Percentiles rank a stretch among this genome's conserved stretches.
phyloP scores from a whole-genome alignment of 92 coral and sea anemone genomes.

The Nematostella vectensis region DNA sequence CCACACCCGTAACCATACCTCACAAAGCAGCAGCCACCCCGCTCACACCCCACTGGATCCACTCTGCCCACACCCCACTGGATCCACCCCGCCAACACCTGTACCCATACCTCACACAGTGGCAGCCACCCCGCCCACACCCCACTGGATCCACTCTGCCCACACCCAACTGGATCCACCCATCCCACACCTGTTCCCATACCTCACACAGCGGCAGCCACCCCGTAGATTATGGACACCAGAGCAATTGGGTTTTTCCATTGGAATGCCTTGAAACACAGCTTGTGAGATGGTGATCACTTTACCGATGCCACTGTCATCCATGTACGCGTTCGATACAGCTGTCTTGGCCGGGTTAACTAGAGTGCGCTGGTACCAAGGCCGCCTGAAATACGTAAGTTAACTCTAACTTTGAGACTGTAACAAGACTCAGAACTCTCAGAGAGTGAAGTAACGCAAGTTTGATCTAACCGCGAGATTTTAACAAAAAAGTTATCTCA shows the following conservation, averaged over 20 bases:
- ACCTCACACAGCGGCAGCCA: constrained; percentile 79
- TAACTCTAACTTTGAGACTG: not conserved
- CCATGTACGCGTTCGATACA: constrained; percentile 96
- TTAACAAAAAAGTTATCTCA: too few species aligned
- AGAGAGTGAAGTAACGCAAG: too few species aligned
- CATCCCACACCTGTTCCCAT: not conserved
- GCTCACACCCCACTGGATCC: too few species aligned
- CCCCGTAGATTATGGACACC: constrained; percentile 53
- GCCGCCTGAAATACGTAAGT: constrained; percentile 69
- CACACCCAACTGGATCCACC: constrained; percentile 1
- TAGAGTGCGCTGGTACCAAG: constrained; percentile 94
- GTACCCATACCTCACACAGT: constrained; percentile 16
- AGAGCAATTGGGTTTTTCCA: constrained; percentile 31
- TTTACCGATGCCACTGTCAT: constrained; percentile 90
- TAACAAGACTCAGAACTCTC: not conserved
- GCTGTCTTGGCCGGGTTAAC: constrained; percentile 91
- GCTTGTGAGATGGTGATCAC: constrained; percentile 94
- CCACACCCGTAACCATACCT: too few species aligned
- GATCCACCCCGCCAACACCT: too few species aligned
- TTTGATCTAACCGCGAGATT: too few species aligned
- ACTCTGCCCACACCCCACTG: too few species aligned
- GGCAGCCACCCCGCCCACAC: constrained; percentile 2
- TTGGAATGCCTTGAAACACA: constrained; percentile 71
- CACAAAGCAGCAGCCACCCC: too few species aligned
- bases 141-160: too few species aligned